Evolutionary conservation across 2,888 invertebrate genomes (phyloP), one percentile per base, ranked within the genome.

Genomic region (Nemapogon koenigi): DNA sequence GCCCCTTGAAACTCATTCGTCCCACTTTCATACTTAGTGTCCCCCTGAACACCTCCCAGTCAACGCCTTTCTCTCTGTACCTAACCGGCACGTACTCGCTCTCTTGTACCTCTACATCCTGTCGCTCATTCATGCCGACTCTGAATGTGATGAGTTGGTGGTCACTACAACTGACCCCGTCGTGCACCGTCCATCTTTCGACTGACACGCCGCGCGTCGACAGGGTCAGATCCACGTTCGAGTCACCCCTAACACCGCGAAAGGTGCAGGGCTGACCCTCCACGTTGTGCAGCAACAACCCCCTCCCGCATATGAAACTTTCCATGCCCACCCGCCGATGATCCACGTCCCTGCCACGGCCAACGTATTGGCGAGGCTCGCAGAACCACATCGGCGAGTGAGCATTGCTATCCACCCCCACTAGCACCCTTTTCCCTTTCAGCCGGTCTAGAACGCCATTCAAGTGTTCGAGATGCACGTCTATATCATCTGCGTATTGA

Each of bases 401-500:
- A 3, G 40, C 25, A 27, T 40, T 40, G 13, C 27, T 25, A 17
- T 40, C 39, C 15, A 30, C 27, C 2, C 35, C 36, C 2, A 40
- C 26, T 13, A 36, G 3, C 2, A 40, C 26, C 6, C 8, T 11
- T 3, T 11, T 4, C 11, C 31, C 40, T 33, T 33, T 25, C 11
- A 38, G 16, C 19, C 19, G n/a, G 16, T 35, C 36, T 1, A 27
- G 15, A 2, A 25, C 37, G n/a, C 8, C 17, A 11, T 33, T 2
- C 30, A 41, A 15, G 1, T 36, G 2, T 6, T 1, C 19, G 2
- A 50, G 27, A 35, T 51, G 47, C 0, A 2, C 13, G 6, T 33
- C 27, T 3, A 46, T 45, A n/a, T 43, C 37, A n/a, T 49, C 29
- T 18, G 38, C 35, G 33, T 47, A 49, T 33, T 49, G 43, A 14